Conservation (phyloP, 2,888 invertebrate species). For the Dryococelus australis region DNA sequence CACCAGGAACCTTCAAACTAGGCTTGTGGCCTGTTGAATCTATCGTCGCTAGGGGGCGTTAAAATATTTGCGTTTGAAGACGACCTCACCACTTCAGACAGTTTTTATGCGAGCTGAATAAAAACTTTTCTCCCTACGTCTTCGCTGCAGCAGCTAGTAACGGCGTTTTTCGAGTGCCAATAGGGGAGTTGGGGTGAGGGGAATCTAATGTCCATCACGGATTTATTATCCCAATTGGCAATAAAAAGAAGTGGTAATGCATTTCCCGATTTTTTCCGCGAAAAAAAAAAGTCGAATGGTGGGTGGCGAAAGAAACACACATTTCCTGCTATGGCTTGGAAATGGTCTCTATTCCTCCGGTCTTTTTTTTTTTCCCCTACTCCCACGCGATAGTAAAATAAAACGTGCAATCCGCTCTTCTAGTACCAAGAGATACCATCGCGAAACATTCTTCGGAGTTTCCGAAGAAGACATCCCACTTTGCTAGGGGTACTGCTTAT, state of each 20-base stretch:
- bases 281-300: not conserved
- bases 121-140: not conserved
- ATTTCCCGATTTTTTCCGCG: not conserved
- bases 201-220: not conserved
- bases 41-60: not conserved
- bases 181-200: not conserved
- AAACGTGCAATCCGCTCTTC: not conserved
- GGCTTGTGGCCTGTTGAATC: not conserved
- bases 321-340: not conserved
- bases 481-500: not conserved
- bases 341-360: not conserved
- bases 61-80: not conserved
- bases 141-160: not conserved
- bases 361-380: not conserved
- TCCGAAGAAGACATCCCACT: not conserved
- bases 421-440: not conserved
- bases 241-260: not conserved
- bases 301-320: not conserved
- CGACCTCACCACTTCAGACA: not conserved
- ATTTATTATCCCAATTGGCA: not conserved
- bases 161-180: too few relatives aligned
- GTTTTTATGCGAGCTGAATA: not conserved
- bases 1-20: not conserved
- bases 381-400: not conserved
- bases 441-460: not conserved